A percentile compares a stretch with the other conserved stretches of the same genome.
Evolutionary conservation across 1,140 invertebrate genomes (phyloP).

Genomic region (Drosophila nigromelanica): DNA sequence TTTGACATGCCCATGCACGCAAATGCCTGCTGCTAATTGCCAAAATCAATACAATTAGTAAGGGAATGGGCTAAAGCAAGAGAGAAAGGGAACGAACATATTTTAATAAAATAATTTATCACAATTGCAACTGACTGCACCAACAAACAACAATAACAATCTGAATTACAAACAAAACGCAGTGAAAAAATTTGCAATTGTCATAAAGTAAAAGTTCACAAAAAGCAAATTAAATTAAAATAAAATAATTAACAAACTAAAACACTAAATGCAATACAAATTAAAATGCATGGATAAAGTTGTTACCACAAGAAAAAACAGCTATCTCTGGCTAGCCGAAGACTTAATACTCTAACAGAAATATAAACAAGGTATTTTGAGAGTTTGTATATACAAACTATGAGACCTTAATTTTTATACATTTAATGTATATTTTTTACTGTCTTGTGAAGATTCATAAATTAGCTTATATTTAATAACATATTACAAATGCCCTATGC

Average conservation of each 20-base stretch:
- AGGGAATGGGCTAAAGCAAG: background rate
- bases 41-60: conserved; percentile 51
- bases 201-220: conserved; percentile 38
- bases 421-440: no score
- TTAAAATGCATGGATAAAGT: conserved; percentile 25
- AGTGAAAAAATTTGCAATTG: conserved; percentile 16
- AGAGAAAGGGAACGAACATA: conserved; percentile 2
- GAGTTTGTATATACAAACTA: no score
- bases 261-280: conserved; percentile 10
- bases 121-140: conserved; percentile 33
- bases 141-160: conserved; percentile 18
- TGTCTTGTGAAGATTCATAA: no score
- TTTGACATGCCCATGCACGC: conserved; percentile 12
- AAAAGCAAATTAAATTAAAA: conserved; percentile 1
- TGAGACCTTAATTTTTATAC: no score
- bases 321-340: background rate
- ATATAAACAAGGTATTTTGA: no score
- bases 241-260: conserved; percentile 19
- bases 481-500: background rate
- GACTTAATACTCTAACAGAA: background rate
- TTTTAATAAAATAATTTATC: conserved; percentile 55
- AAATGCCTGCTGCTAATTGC: conserved; percentile 34
- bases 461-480: no score
- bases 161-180: conserved; percentile 20
- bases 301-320: background rate